Evolutionary conservation across 2,797 vertebrate genomes (phyloP).

Genomic region (Ctenochaetus hawaiiensis): DNA sequence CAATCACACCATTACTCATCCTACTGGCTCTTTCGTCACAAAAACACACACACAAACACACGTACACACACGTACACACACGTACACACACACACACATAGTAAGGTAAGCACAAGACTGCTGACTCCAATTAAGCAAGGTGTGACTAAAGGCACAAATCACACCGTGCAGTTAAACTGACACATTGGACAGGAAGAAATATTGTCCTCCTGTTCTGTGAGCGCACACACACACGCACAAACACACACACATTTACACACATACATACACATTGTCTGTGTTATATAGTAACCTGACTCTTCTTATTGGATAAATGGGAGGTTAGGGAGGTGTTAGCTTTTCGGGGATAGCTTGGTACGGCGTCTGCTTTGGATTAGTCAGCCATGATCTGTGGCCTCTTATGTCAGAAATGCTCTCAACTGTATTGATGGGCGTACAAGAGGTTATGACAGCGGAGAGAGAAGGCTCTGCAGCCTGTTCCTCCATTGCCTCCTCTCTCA

Average conservation of each 20-base stretch:
- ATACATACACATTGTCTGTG: conserved; percentile 5
- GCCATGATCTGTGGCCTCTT: conserved; percentile 60
- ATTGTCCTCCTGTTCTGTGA: conserved; percentile 38
- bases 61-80: conserved; percentile 23
- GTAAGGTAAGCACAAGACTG: conserved; percentile 8
- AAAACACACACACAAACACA: conserved; percentile 7
- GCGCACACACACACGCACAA: conserved; percentile 5
- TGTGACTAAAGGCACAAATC: conserved; percentile 67
- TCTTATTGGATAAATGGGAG: conserved; percentile 54
- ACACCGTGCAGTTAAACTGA: conserved; percentile 43
- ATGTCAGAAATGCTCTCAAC: conserved; percentile 52
- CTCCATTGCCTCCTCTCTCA: conserved; percentile 54
- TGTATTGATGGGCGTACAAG: conserved; percentile 57
- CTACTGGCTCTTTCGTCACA: conserved; percentile 22
- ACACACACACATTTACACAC: neutral
- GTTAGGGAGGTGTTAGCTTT: conserved; percentile 53
- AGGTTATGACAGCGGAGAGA: conserved; percentile 74
- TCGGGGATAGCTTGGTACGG: conserved; percentile 20
- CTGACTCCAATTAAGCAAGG: conserved; percentile 58
- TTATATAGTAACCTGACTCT: conserved; percentile 60
- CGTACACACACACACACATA: conserved; percentile 17
- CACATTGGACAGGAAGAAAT: conserved; percentile 57
- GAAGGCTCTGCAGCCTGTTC: conserved; percentile 36
- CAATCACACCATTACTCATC: conserved; percentile 65
- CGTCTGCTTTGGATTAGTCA: conserved; percentile 74